Evolutionary conservation across 2,113 vertebrate species (phyloP).

Genomic region (Charadrius vociferus): DNA sequence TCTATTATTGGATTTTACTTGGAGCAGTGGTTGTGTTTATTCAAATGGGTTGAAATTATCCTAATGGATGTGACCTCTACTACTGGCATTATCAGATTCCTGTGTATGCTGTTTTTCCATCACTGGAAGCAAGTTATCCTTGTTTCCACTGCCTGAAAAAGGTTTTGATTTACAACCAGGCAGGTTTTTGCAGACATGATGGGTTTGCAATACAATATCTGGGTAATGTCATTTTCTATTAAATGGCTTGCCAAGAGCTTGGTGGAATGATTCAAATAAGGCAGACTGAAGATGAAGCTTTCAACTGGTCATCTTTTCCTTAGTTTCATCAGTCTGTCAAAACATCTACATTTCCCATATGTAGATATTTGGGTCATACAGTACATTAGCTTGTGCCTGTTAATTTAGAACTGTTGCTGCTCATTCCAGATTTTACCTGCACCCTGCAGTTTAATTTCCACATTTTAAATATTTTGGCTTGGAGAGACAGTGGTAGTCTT

Average conservation of each 20-base stretch:
- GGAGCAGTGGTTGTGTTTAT: neutral
- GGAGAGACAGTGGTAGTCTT: neutral
- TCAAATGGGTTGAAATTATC: constrained; percentile 18
- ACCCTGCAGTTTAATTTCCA: neutral
- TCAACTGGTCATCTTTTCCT: neutral
- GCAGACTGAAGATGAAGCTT: neutral
- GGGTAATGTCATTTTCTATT: constrained; percentile 5
- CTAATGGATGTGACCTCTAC: neutral
- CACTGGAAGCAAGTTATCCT: neutral
- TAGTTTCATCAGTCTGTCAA: neutral
- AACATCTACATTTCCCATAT: neutral
- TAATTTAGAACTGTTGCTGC: neutral
- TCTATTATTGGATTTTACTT: neutral
- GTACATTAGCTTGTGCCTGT: neutral
- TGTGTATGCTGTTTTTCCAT: constrained; percentile 12
- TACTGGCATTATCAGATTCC: constrained; percentile 23
- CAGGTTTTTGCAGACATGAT: neutral
- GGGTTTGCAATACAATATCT: neutral
- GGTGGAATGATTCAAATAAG: neutral
- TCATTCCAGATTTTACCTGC: neutral
- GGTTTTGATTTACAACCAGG: constrained; percentile 20
- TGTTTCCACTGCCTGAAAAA: neutral
- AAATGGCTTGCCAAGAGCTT: neutral
- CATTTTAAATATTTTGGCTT: neutral
- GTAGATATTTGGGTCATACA: neutral